Conservation (phyloP, 2,113 vertebrate species). For the Neoarius graeffei region DNA sequence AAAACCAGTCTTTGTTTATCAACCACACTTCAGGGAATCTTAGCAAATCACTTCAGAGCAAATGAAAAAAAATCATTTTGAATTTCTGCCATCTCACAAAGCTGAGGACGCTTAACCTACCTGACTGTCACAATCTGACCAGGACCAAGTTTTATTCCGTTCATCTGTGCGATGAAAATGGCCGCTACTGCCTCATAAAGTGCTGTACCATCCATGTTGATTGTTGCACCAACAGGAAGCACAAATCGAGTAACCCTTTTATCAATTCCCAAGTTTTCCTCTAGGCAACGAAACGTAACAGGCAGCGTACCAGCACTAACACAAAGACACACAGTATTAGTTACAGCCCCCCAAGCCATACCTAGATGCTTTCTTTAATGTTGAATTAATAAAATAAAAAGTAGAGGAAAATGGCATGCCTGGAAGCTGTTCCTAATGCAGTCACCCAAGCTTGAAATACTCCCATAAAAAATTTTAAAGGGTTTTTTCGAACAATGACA, state of each 20-base stretch:
- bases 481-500: conserved; percentile 89
- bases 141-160: conserved; percentile 87
- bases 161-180: conserved; percentile 99
- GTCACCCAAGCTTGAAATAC: conserved; percentile 99
- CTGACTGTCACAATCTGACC: conserved; percentile 97
- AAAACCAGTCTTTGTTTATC: background rate
- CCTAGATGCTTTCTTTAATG: conserved; percentile 6
- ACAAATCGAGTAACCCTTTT: conserved; percentile 97
- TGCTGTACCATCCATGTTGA: conserved; percentile 98
- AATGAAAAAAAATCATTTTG: background rate
- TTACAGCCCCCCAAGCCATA: background rate
- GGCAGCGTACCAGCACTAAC: conserved; percentile 92
- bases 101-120: conserved; percentile 61
- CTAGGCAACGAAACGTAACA: conserved; percentile 95
- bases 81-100: background rate
- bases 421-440: conserved; percentile 95
- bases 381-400: background rate
- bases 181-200: conserved; percentile 97
- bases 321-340: conserved; percentile 14
- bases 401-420: conserved; percentile 71
- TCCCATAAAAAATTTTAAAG: conserved; percentile 92
- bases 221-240: conserved; percentile 96
- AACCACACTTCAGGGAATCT: background rate
- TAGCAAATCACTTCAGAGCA: background rate
- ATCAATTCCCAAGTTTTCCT: conserved; percentile 96